A percentile compares a stretch with the other conserved stretches of the same genome.
Conservation (phyloP, 1,140 invertebrate species). For the Holotrichia oblita region DNA sequence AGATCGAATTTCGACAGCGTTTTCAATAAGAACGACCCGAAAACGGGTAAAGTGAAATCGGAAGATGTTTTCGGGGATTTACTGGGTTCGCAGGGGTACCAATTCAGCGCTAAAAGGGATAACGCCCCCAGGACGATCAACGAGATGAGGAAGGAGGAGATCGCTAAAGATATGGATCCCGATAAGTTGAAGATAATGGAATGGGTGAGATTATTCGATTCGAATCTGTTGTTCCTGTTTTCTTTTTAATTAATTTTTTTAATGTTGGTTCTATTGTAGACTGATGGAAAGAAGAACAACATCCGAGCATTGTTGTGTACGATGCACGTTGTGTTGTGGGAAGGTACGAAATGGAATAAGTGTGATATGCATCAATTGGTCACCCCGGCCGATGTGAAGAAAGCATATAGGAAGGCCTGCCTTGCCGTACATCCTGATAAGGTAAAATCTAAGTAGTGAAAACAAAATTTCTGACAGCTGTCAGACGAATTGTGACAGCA, state of each 20-base stretch:
- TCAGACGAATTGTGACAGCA: no score
- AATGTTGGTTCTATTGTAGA: slow-evolving; percentile 65
- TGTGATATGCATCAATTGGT: slow-evolving; percentile 96
- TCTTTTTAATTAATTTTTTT: neutral
- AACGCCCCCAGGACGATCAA: slow-evolving; percentile 90
- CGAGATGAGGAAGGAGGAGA: slow-evolving; percentile 89
- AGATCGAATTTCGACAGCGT: slow-evolving; percentile 74
- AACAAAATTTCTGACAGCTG: no score
- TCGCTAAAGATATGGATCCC: slow-evolving; percentile 89
- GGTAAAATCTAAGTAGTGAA: no score
- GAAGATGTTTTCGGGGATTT: slow-evolving; percentile 91
- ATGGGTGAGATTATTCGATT: slow-evolving; percentile 69
- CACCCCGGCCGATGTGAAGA: slow-evolving; percentile 91
- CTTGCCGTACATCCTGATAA: slow-evolving; percentile 98
- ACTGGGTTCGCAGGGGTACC: slow-evolving; percentile 87
- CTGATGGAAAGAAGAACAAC: slow-evolving; percentile 95
- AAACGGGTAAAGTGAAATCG: slow-evolving; percentile 62
- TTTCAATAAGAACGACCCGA: slow-evolving; percentile 62
- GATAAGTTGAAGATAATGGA: slow-evolving; percentile 86
- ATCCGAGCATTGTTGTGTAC: slow-evolving; percentile 95
- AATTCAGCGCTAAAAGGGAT: slow-evolving; percentile 80
- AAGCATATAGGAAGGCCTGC: slow-evolving; percentile 94
- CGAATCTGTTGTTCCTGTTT: slow-evolving; percentile 8
- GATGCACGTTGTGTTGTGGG: slow-evolving; percentile 94
- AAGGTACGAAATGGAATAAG: slow-evolving; percentile 90